These are phyloP conservation scores for Sardina pilchardus DNA, from an alignment of 2,113 vertebrate species.

Conservation along the genomic window DNA sequence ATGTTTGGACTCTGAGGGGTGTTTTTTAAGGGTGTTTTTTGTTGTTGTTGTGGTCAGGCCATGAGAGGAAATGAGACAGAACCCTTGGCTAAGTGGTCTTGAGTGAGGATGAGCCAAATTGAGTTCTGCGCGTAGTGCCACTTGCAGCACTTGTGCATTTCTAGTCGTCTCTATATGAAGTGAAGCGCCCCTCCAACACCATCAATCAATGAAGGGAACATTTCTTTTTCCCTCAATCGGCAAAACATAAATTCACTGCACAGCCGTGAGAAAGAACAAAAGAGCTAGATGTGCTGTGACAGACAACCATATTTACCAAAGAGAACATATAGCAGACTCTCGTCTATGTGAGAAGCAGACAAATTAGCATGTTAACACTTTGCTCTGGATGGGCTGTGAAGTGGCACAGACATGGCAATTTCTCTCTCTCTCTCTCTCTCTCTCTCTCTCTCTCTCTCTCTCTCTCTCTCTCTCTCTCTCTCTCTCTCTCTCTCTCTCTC, in stretches of 20 bases:
- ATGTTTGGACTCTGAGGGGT: background rate
- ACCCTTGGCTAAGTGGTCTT: background rate
- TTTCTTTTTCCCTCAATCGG: background rate
- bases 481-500: background rate
- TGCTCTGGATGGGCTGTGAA: background rate
- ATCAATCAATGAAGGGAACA: conserved; percentile 2
- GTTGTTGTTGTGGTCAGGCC: background rate
- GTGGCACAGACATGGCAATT: background rate
- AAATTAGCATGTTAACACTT: conserved; percentile 59
- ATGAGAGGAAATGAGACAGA: background rate
- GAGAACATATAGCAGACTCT: conserved; percentile 49
- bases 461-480: background rate
- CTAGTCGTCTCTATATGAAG: background rate
- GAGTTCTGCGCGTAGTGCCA: background rate
- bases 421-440: background rate
- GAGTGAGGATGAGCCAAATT: background rate
- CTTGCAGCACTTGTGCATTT: background rate
- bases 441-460: background rate
- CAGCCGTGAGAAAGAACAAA: background rate
- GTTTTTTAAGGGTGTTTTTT: no score
- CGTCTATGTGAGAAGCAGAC: conserved; percentile 61
- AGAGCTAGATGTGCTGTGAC: conserved; percentile 54
- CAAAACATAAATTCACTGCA: background rate
- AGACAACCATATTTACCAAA: conserved; percentile 54
- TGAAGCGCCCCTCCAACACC: background rate